Conservation (phyloP, 2,113 vertebrate species). For the Colius striatus region DNA sequence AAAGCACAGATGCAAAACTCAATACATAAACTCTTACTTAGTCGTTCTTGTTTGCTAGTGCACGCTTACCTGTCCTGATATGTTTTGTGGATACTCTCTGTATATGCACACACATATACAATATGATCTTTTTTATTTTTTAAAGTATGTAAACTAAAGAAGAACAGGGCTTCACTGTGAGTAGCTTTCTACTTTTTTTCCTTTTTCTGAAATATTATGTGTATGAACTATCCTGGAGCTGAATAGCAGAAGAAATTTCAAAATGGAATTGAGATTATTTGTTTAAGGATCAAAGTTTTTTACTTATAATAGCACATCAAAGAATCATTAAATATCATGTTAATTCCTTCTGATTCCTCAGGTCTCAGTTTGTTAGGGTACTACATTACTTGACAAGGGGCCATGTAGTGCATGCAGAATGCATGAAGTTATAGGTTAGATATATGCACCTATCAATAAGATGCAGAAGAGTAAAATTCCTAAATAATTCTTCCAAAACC, state of each 20-base stretch:
- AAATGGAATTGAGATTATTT: neutral
- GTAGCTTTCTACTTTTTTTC: neutral
- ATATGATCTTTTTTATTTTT: too few species aligned
- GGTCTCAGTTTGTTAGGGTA: neutral
- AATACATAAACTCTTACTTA: neutral
- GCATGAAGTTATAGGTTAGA: neutral
- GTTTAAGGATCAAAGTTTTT: neutral
- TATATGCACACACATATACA: neutral
- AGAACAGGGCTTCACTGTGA: neutral
- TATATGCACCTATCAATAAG: neutral
- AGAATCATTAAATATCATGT: neutral
- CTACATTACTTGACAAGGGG: neutral
- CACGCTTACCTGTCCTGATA: neutral
- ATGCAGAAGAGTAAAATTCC: neutral
- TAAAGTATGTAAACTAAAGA: neutral
- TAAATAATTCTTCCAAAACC: neutral
- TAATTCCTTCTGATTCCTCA: neutral
- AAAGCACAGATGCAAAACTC: neutral
- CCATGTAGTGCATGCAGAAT: neutral
- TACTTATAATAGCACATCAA: neutral
- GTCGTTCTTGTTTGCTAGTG: neutral
- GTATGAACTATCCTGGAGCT: neutral
- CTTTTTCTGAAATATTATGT: neutral
- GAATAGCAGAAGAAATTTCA: neutral
- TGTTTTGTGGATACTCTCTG: neutral